Evolutionary conservation across 2,797 vertebrate species (phyloP).

Genomic region (Microctenopoma lineatum): DNA sequence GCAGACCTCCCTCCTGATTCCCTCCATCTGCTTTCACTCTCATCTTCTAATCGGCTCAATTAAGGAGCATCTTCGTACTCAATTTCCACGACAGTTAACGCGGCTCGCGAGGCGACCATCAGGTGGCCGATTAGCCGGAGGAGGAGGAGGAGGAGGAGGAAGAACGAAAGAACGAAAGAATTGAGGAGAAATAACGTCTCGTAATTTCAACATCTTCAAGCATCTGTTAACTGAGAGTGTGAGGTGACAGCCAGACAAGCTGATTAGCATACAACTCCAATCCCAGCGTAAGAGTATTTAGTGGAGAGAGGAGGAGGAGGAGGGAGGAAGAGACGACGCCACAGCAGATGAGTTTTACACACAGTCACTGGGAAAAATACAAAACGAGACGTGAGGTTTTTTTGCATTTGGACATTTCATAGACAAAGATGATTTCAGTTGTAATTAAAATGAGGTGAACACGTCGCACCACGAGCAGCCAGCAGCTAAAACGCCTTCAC

Average conservation of each 20-base stretch:
- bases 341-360: background rate
- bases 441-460: too few species aligned
- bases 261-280: conserved; percentile 12
- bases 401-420: too few species aligned
- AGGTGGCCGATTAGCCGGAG: conserved; percentile 54
- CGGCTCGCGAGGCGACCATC: conserved; percentile 24
- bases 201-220: conserved; percentile 32
- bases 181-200: conserved; percentile 35
- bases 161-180: background rate
- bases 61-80: conserved; percentile 68
- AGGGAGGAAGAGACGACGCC: background rate
- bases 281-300: conserved; percentile 1
- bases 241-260: background rate
- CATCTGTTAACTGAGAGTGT: conserved; percentile 9
- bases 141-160: background rate
- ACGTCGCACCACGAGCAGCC: too few species aligned
- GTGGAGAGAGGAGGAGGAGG: background rate
- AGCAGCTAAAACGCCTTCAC: too few species aligned
- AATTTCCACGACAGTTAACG: conserved; percentile 51
- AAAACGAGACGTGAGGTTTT: too few species aligned
- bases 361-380: too few species aligned
- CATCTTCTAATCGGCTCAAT: conserved; percentile 74
- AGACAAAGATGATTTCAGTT: too few species aligned
- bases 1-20: conserved; percentile 22
- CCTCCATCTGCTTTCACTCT: conserved; percentile 71